A percentile compares a stretch with the other conserved stretches of the same genome.
phyloP scores from a whole-genome alignment of 2,797 vertebrate genomes.

The Diplodus sargus region DNA sequence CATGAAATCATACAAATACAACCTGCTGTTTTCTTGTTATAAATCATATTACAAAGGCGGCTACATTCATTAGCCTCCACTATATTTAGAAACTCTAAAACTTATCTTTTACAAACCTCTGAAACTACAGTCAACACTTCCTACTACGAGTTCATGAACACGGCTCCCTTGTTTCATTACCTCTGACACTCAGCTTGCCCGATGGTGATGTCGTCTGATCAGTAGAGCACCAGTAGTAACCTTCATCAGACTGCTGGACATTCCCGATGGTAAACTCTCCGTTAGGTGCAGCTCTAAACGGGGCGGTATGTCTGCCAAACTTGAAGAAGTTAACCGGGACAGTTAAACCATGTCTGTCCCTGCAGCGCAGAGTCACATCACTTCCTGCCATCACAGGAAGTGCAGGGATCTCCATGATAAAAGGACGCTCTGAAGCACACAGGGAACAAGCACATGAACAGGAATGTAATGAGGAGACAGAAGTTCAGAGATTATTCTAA shows the following conservation, averaged over 20 bases:
- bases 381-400: background rate
- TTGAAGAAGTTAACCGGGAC: conserved; percentile 1
- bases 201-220: background rate
- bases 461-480: background rate
- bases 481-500: too few species aligned
- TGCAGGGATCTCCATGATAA: conserved; percentile 6
- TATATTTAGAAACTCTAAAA: too few species aligned
- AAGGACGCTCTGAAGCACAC: background rate
- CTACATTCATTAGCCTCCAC: too few species aligned
- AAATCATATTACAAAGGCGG: too few species aligned
- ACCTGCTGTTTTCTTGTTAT: too few species aligned
- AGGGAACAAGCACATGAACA: too few species aligned
- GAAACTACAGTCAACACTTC: too few species aligned
- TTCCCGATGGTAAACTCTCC: conserved; percentile 1
- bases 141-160: too few species aligned
- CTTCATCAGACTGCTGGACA: background rate
- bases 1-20: too few species aligned
- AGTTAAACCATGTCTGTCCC: background rate
- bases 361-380: conserved; percentile 1
- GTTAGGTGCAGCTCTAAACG: background rate
- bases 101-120: too few species aligned
- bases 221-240: background rate
- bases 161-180: background rate
- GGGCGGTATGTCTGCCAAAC: background rate
- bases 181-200: background rate